Evolutionary conservation across 2,113 vertebrate species (phyloP).

Genomic region (Pipra filicauda): DNA sequence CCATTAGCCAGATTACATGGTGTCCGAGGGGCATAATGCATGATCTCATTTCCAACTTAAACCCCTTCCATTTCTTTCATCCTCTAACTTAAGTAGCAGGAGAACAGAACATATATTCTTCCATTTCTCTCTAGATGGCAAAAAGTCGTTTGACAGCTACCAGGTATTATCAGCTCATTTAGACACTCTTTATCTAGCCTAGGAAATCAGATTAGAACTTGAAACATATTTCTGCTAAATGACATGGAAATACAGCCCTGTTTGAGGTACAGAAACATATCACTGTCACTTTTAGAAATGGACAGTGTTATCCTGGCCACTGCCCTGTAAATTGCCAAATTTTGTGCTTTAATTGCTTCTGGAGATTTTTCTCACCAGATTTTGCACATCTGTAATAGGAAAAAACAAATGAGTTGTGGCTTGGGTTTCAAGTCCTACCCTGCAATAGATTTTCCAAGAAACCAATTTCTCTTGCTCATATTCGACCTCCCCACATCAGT

Average conservation of each 20-base stretch:
- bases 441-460: neutral
- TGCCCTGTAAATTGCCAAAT: neutral
- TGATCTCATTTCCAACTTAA: conserved; percentile 52
- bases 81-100: conserved; percentile 39
- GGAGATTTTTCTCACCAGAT: neutral
- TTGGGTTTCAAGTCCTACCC: neutral
- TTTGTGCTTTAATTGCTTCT: neutral
- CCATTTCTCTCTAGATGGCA: conserved; percentile 8
- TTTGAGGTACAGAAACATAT: neutral
- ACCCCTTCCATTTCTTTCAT: conserved; percentile 48
- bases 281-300: neutral
- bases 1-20: conserved; percentile 56
- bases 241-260: neutral
- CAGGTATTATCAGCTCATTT: conserved; percentile 44
- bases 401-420: neutral
- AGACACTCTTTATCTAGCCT: conserved; percentile 2
- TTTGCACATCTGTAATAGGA: neutral
- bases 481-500: neutral
- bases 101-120: conserved; percentile 39
- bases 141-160: conserved; percentile 44
- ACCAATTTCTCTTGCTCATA: neutral
- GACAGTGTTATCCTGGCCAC: neutral
- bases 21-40: conserved; percentile 35
- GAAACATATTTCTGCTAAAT: conserved; percentile 11
- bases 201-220: conserved; percentile 5